Base-by-base conservation (phyloP, 92 coral and sea anemone species). In the Virgularia gustaviana region DNA sequence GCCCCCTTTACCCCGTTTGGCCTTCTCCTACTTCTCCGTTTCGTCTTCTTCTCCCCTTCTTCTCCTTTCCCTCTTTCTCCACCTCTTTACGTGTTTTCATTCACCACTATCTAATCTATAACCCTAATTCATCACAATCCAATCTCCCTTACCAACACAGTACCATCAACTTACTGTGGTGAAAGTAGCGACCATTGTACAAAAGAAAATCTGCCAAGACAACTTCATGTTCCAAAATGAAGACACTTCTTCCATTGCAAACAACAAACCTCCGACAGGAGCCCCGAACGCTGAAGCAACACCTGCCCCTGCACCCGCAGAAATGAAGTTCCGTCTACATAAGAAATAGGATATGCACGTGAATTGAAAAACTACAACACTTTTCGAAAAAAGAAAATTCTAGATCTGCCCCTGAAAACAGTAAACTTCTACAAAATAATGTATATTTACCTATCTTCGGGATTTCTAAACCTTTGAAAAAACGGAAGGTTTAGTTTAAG, bases 281-380 rank as follows among this genome's bases (percentile, higher is more conserved):
- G 99, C 99, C 27, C 99, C 99, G 83, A 94, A 94, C 18, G 99
- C 99, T 2, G 96, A 89, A 5, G 99, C 99, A 62, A 94, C 99
- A 35, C 99, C 99, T 0, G 99, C 99, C 2, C 94, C 99, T 18
- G 96, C 99, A 23, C 99, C 99, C 30, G 99, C 99, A 36, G 99
- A 94, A 33, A 94, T 94, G 70, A 94, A 94, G 77, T 94, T 94
- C 15, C 99, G 96, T 65, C 97, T 91, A 49, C 9, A 63, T 34
- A n/a, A 32, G 47, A 18, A n/a, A 2, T 2, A 27, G 24, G 8
- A 35, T 0, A 54, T n/a, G n/a, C n/a, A n/a, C n/a, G n/a, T n/a
- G n/a, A n/a, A n/a, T n/a, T n/a, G n/a, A n/a, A n/a, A n/a, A n/a
- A n/a, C n/a, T n/a, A n/a, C n/a, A n/a, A n/a, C n/a, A n/a, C n/a